phyloP scores from a whole-genome alignment of 2,888 invertebrate genomes.

The Dromius quadrimaculatus region DNA sequence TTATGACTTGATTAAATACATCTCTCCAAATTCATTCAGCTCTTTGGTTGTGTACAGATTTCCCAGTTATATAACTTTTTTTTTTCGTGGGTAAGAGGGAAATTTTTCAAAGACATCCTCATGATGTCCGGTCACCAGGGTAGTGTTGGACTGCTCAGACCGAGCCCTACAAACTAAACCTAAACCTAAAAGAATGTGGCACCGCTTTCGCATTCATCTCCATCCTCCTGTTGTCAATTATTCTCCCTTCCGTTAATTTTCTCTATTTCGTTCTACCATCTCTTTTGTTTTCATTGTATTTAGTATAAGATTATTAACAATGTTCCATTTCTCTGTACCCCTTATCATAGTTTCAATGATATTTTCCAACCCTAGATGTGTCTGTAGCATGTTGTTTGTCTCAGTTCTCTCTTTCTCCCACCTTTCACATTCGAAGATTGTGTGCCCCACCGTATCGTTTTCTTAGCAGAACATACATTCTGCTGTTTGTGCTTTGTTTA shows the following conservation, averaged over 20 bases:
- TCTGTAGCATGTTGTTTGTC: neutral
- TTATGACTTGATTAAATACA: conserved; percentile 23
- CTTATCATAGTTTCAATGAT: neutral
- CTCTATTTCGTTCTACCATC: neutral
- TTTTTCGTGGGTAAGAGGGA: too few species aligned
- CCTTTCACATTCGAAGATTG: conserved; percentile 1
- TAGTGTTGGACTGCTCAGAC: too few species aligned
- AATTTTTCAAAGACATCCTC: too few species aligned
- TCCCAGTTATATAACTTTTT: conserved; percentile 33
- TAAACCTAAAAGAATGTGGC: neutral
- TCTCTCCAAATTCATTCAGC: conserved; percentile 24
- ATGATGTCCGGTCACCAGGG: too few species aligned
- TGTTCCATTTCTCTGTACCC: neutral
- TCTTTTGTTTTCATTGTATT: neutral
- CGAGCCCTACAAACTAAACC: too few species aligned
- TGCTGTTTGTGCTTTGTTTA: neutral
- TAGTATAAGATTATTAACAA: neutral
- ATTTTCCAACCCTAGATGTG: neutral
- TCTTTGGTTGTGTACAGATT: conserved; percentile 14
- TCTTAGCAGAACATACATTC: neutral
- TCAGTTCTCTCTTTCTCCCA: neutral
- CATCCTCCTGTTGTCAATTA: neutral
- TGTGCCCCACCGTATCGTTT: conserved; percentile 13
- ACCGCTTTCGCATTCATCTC: neutral
- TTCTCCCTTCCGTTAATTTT: neutral